Evolutionary conservation across 1,140 invertebrate genomes (phyloP).

Genomic region (Macrobrachium rosenbergii): DNA sequence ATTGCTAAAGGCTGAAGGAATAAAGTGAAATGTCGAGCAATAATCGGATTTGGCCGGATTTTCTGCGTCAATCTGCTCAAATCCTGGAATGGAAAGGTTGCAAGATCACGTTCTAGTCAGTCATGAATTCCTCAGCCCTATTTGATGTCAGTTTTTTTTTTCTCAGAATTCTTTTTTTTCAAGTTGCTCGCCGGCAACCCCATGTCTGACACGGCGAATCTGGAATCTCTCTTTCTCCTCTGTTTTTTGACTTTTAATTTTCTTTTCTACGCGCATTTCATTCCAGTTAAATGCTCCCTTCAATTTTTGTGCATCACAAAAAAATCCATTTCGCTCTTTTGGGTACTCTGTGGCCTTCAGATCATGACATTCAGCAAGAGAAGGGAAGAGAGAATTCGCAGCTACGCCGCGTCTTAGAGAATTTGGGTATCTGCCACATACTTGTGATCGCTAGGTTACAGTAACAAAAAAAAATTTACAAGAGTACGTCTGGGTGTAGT

Average conservation of each 20-base stretch:
- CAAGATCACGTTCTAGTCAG: not conserved
- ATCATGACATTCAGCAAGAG: not conserved
- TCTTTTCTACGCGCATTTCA: too few relatives aligned
- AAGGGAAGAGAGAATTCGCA: not conserved
- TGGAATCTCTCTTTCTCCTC: too few relatives aligned
- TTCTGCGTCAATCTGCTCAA: constrained; percentile 47
- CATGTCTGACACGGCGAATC: too few relatives aligned
- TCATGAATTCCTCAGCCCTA: not conserved
- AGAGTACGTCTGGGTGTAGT: constrained; percentile 32
- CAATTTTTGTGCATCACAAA: too few relatives aligned
- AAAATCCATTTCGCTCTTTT: too few relatives aligned
- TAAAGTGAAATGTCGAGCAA: not conserved
- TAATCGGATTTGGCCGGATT: constrained; percentile 46
- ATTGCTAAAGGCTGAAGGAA: constrained; percentile 18
- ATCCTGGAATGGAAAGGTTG: constrained; percentile 38
- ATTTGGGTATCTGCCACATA: constrained; percentile 16
- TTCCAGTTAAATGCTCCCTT: too few relatives aligned
- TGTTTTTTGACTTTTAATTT: too few relatives aligned
- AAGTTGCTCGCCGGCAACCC: constrained; percentile 12
- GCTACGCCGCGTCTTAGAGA: not conserved
- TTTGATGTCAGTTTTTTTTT: constrained; percentile 15
- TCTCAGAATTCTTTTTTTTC: not conserved
- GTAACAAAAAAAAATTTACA: not conserved
- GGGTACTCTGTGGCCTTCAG: not conserved
- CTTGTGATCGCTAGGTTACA: constrained; percentile 46